Percentiles rank a stretch among this genome's conserved stretches.
Evolutionary conservation across 2,888 invertebrate genomes (phyloP).

Genomic region (Xestia xanthographa): DNA sequence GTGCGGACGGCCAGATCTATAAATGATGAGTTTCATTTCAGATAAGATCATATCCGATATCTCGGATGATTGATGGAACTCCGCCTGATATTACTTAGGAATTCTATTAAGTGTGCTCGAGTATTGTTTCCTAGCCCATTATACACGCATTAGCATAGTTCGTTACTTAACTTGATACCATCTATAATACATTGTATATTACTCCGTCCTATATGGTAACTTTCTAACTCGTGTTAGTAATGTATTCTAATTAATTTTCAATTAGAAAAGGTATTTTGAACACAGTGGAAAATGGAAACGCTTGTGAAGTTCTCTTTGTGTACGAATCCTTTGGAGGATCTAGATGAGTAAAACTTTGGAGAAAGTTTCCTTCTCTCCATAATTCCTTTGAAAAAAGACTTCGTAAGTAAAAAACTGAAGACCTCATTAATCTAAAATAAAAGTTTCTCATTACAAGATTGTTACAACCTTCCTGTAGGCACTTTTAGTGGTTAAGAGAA

Average conservation of each 20-base stretch:
- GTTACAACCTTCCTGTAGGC: background rate
- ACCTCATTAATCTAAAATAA: slow-evolving; percentile 11
- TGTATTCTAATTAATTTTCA: slow-evolving; percentile 67
- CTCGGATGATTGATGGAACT: slow-evolving; percentile 87
- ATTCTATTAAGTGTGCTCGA: slow-evolving; percentile 85
- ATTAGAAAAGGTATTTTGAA: slow-evolving; percentile 55
- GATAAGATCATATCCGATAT: slow-evolving; percentile 89
- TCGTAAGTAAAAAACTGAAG: background rate
- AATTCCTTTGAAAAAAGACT: slow-evolving; percentile 29
- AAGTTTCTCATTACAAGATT: slow-evolving; percentile 26
- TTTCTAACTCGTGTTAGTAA: slow-evolving; percentile 51
- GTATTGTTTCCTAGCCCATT: slow-evolving; percentile 87
- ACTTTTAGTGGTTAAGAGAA: slow-evolving; percentile 11
- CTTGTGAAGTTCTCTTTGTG: slow-evolving; percentile 51
- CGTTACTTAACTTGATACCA: slow-evolving; percentile 70
- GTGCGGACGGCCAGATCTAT: slow-evolving; percentile 88
- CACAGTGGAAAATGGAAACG: slow-evolving; percentile 35
- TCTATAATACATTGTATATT: slow-evolving; percentile 58
- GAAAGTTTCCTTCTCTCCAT: slow-evolving; percentile 28
- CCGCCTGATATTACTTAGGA: slow-evolving; percentile 83
- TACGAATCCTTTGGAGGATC: slow-evolving; percentile 34
- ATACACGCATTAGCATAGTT: slow-evolving; percentile 86
- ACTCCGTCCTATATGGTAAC: slow-evolving; percentile 36
- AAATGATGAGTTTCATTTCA: slow-evolving; percentile 90
- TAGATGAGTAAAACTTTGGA: slow-evolving; percentile 30